These are phyloP conservation scores for Habropoda laboriosa DNA, from an alignment of 1,140 invertebrate genomes.

Conservation along the genomic window DNA sequence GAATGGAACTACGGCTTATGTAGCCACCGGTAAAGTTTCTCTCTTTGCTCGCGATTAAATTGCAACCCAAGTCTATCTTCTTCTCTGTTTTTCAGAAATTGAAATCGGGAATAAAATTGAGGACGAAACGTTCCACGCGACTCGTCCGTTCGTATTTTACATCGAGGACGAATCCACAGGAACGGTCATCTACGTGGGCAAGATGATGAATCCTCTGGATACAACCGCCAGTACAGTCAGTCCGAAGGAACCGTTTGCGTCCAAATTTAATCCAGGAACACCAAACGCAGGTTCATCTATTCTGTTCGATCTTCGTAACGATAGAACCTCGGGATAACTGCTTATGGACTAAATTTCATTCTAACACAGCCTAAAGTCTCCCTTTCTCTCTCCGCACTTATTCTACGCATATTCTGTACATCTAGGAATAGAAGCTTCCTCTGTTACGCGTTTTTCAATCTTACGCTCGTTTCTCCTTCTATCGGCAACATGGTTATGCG, in stretches of 20 bases:
- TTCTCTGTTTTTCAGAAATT: constrained; percentile 81
- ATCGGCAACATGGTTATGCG: too few species aligned
- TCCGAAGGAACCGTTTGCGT: neutral
- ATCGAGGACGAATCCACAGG: constrained; percentile 88
- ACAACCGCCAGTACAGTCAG: constrained; percentile 34
- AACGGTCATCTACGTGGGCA: constrained; percentile 88
- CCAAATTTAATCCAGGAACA: neutral
- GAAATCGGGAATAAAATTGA: constrained; percentile 88
- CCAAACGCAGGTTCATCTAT: constrained; percentile 21
- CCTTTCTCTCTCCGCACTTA: too few species aligned
- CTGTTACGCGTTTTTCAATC: too few species aligned
- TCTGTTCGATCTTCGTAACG: neutral
- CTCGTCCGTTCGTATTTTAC: constrained; percentile 90
- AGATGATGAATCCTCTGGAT: constrained; percentile 84
- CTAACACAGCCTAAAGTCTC: neutral
- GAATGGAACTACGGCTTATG: constrained; percentile 89
- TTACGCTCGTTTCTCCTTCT: too few species aligned
- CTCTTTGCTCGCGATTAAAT: neutral
- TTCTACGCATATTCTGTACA: too few species aligned
- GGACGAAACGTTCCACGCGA: constrained; percentile 84
- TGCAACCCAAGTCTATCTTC: too few species aligned
- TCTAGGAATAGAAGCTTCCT: too few species aligned
- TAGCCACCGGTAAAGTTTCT: constrained; percentile 85
- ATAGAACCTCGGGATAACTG: neutral
- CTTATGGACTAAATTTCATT: neutral